Conservation (phyloP, 2,888 invertebrate genomes). For the Drosophila lacicola region DNA sequence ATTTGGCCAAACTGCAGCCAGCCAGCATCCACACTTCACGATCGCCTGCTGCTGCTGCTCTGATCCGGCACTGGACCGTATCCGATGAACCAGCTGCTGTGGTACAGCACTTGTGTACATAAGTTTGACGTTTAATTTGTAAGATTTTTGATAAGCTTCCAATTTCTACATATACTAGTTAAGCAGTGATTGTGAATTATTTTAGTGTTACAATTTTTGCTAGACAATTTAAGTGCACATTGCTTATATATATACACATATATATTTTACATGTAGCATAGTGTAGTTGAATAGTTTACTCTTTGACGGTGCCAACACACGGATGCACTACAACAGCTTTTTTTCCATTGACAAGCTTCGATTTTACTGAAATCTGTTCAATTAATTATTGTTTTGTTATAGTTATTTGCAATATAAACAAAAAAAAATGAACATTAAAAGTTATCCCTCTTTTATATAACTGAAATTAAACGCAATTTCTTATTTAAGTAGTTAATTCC, state of each 20-base stretch:
- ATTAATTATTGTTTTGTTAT: constrained; percentile 63
- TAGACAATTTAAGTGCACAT: constrained; percentile 37
- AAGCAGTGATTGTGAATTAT: constrained; percentile 52
- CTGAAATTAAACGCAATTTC: background rate
- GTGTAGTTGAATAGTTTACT: constrained; percentile 27
- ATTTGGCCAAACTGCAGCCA: constrained; percentile 54
- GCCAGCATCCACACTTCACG: constrained; percentile 27
- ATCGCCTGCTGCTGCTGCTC: constrained; percentile 67
- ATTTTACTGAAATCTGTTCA: constrained; percentile 40
- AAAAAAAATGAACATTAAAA: constrained; percentile 37
- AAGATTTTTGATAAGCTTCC: constrained; percentile 66
- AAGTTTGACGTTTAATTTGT: constrained; percentile 39
- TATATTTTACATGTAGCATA: constrained; percentile 21
- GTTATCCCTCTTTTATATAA: constrained; percentile 65
- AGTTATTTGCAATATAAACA: constrained; percentile 67
- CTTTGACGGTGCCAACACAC: constrained; percentile 41
- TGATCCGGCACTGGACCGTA: constrained; percentile 36
- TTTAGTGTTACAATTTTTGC: constrained; percentile 41
- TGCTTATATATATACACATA: constrained; percentile 1
- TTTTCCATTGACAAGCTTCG: constrained; percentile 47
- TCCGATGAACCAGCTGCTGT: no score
- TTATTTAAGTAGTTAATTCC: background rate
- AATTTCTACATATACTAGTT: constrained; percentile 22
- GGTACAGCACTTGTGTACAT: constrained; percentile 61
- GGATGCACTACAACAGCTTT: constrained; percentile 4